A percentile compares a stretch with the other conserved stretches of the same genome.
These are phyloP conservation scores for Rallus limicola DNA, from an alignment of 2,113 vertebrate genomes.

Conservation along the genomic window DNA sequence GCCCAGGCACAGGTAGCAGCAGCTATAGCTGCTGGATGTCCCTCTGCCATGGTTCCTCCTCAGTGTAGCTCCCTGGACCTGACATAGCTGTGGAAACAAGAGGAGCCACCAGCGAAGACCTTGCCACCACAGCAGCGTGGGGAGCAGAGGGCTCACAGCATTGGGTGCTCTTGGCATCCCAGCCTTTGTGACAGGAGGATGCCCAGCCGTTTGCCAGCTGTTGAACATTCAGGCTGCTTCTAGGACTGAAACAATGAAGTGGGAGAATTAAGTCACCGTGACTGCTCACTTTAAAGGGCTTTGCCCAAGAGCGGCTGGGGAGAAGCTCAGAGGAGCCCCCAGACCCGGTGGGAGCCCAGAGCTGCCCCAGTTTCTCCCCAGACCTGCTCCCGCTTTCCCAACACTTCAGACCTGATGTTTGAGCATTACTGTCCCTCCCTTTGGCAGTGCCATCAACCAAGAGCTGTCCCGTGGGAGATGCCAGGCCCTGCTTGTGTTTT, in stretches of 20 bases:
- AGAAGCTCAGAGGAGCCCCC: not conserved
- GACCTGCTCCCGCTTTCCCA: not conserved
- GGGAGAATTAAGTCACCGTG: rapidly evolving
- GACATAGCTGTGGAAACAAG: constrained; percentile 47
- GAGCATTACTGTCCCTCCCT: not conserved
- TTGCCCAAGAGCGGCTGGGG: not conserved
- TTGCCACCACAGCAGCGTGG: rapidly evolving
- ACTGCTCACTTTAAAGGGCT: not conserved
- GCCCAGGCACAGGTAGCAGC: not conserved
- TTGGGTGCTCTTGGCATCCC: not conserved
- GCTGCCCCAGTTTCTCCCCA: not conserved
- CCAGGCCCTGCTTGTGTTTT: not conserved
- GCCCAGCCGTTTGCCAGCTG: rapidly evolving
- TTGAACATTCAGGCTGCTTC: rapidly evolving
- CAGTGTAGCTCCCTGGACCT: not conserved
- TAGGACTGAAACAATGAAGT: not conserved
- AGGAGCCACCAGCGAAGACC: not conserved
- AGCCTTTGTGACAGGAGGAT: not conserved
- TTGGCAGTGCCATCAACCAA: rapidly evolving
- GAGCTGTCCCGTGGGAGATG: not conserved
- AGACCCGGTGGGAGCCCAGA: not conserved
- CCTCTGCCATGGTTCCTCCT: not conserved
- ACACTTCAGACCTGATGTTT: not conserved
- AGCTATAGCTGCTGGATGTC: not conserved
- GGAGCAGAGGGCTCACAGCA: rapidly evolving